A percentile compares a stretch with the other conserved stretches of the same genome.
These are phyloP conservation scores for Lepilemur ruficaudatus DNA, from an alignment of 2,797 vertebrate genomes.

Conservation along the genomic window DNA sequence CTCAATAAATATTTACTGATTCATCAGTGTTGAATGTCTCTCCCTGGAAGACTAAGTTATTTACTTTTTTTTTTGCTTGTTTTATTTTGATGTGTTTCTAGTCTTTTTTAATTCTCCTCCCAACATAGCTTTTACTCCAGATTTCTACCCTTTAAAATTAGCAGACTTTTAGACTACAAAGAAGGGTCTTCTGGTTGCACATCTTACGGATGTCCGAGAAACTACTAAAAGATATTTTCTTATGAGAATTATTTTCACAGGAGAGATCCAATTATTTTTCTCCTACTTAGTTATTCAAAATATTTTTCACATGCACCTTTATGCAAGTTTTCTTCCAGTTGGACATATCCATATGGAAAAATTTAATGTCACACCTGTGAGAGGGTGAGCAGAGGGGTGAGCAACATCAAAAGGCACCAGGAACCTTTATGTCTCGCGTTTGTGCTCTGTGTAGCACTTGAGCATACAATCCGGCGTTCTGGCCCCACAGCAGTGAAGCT, in stretches of 20 bases:
- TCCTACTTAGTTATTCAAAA: background rate
- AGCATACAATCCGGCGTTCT: background rate
- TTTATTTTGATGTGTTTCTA: background rate
- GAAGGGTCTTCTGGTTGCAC: background rate
- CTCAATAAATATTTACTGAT: background rate
- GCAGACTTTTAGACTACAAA: background rate
- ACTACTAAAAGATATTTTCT: background rate
- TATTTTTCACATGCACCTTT: background rate
- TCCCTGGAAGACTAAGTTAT: background rate
- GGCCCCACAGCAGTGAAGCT: background rate
- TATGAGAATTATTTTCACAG: background rate
- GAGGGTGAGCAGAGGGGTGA: background rate
- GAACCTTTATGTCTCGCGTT: background rate
- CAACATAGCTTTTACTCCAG: background rate
- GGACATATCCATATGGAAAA: background rate
- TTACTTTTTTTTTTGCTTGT: background rate
- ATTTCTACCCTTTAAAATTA: background rate
- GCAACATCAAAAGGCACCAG: background rate
- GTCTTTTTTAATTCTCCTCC: background rate
- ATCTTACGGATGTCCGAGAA: background rate
- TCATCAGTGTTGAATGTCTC: background rate
- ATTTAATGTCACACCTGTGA: background rate
- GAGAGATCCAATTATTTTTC: background rate
- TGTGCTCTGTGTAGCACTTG: background rate
- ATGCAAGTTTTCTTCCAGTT: background rate